These are phyloP conservation scores for Drosophila punjabiensis DNA, from an alignment of 1,140 invertebrate species.

Conservation along the genomic window DNA sequence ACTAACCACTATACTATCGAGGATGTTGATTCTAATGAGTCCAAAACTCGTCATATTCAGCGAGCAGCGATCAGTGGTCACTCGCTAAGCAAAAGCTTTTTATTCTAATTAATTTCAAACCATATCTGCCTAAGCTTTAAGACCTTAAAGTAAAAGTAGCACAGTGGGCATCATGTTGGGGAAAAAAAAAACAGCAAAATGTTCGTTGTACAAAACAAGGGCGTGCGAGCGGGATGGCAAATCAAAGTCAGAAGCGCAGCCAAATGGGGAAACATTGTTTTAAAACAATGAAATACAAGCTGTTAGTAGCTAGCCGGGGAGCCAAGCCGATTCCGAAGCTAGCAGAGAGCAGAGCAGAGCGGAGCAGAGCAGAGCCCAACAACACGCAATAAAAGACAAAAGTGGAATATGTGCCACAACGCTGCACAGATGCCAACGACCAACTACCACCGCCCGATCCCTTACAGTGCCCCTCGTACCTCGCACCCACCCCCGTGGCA, in stretches of 20 bases:
- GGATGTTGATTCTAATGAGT: background rate
- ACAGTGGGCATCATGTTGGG: conserved; percentile 24
- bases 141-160: conserved; percentile 41
- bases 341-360: background rate
- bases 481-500: conserved; percentile 1
- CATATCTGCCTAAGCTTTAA: conserved; percentile 26
- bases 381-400: conserved; percentile 81
- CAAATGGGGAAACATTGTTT: conserved; percentile 75
- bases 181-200: conserved; percentile 11
- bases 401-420: conserved; percentile 81
- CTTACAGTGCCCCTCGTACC: background rate
- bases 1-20: conserved; percentile 74
- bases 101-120: background rate
- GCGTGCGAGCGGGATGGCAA: conserved; percentile 61
- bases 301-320: conserved; percentile 1
- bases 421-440: conserved; percentile 77
- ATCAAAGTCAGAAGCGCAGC: conserved; percentile 73
- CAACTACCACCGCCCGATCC: conserved; percentile 21
- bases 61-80: background rate
- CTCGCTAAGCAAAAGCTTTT: background rate
- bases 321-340: conserved; percentile 37
- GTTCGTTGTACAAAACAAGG: conserved; percentile 20
- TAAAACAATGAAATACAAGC: conserved; percentile 77
- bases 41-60: background rate
- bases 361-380: conserved; percentile 24